Base-by-base conservation (phyloP, 2,797 vertebrate genomes). In the Platalea minor region DNA sequence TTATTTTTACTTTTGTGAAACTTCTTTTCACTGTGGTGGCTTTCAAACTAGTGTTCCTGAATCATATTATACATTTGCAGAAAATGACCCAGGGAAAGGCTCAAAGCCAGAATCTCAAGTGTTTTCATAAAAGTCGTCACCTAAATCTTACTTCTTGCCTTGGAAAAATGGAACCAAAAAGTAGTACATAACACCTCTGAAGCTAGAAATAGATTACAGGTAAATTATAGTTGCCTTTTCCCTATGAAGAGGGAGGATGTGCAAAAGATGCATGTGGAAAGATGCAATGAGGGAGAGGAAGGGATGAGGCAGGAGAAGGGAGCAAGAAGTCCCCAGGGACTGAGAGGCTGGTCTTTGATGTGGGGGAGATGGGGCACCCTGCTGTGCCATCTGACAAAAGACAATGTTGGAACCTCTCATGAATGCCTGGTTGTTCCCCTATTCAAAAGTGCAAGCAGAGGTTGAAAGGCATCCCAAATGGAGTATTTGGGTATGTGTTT, bases 381-480 rank as follows among this genome's bases (percentile, higher is more conserved):
- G 7, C 35, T 54, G 10, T 43, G 67, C 6, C 1, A 28, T 43
- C 21, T 46, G 29, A 76, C 50, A 73, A 67, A 80, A 56, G 63
- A 82, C 26, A 88, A 59, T 43, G 17, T 41, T 87, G 59, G 53
- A 69, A 60, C 26, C n/a, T 57, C 35, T 92, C 9, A 5, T 31
- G n/a, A 76, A 59, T 89, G 64, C 11, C n/a, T 69, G 31, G 18
- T 45, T 7, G 1, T 68, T 81, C 39, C n/a, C 70, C 54, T 67
- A 51, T 48, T 67, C 21, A 68, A 64, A 85, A 85, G 33, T 29
- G 2, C 15, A 76, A 65, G 17, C 7, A 64, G 78, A 59, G 33
- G 20, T 43, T 93, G 81, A 95, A 91, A 96, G 26, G 21, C 39
- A 80, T 88, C 21, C 50, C 17, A 85, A 84, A 91, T 54, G 26